A percentile compares a stretch with the other conserved stretches of the same genome.
Evolutionary conservation across 2,113 vertebrate species (phyloP).

Genomic region (Bambusicola thoracicus): DNA sequence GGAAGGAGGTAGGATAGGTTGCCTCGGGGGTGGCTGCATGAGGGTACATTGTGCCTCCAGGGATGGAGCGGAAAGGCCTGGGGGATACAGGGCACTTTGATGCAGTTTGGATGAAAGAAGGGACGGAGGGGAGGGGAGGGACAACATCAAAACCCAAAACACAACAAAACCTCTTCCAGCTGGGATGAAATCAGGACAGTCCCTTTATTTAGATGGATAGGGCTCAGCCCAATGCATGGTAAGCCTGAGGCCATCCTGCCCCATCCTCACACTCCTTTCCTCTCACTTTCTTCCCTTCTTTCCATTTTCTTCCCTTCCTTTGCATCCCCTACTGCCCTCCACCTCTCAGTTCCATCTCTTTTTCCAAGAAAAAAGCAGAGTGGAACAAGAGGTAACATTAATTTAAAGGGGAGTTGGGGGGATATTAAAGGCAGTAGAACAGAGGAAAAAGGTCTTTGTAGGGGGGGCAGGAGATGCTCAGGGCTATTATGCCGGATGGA

Average conservation of each 20-base stretch:
- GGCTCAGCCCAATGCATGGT: not conserved
- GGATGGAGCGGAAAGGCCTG: not conserved
- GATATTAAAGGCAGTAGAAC: not conserved
- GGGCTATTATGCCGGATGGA: accelerated
- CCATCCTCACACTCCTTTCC: not conserved
- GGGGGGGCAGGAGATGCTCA: not conserved
- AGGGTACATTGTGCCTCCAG: slow-evolving; percentile 31
- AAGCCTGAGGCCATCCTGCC: not conserved
- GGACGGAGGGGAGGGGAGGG: not conserved
- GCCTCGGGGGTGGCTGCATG: slow-evolving; percentile 71
- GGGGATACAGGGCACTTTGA: not conserved
- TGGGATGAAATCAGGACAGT: slow-evolving; percentile 75
- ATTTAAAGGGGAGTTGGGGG: not conserved
- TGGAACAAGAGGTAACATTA: not conserved
- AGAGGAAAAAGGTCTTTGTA: not conserved
- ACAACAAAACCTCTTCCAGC: slow-evolving; percentile 36
- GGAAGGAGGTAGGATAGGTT: slow-evolving; percentile 79
- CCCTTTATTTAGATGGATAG: slow-evolving; percentile 82
- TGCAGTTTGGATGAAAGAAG: not conserved
- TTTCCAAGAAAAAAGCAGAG: not conserved
- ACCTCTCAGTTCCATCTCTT: not conserved
- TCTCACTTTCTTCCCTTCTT: not conserved
- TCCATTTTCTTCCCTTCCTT: not conserved
- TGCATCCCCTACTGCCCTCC: not conserved
- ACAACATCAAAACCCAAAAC: not conserved